These are phyloP conservation scores for Nephrocerus scutellatus DNA, from an alignment of 2,888 invertebrate species.

Conservation along the genomic window DNA sequence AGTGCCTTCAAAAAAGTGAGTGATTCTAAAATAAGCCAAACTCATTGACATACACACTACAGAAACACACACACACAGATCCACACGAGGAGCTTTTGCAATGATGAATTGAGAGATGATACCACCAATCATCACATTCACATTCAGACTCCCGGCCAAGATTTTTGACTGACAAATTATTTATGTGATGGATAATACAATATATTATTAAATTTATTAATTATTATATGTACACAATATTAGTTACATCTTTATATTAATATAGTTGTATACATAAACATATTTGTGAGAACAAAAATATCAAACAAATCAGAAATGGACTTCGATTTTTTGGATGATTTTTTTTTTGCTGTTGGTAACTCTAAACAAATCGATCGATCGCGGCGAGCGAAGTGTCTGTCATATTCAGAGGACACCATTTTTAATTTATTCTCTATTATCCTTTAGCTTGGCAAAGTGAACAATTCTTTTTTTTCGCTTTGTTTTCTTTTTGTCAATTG, in stretches of 20 bases:
- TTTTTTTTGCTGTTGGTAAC: no score
- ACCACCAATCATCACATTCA: no score
- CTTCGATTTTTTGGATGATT: conserved; percentile 44
- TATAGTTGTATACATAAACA: conserved; percentile 28
- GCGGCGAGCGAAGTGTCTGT: neutral
- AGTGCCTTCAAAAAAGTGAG: no score
- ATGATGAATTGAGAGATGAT: no score
- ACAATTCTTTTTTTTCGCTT: no score
- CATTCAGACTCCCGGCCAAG: conserved; percentile 42
- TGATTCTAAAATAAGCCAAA: no score
- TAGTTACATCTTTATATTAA: conserved; percentile 29
- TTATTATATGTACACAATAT: conserved; percentile 24
- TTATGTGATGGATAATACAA: conserved; percentile 27
- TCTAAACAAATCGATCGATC: no score
- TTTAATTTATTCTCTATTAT: conserved; percentile 2
- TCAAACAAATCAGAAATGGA: conserved; percentile 46
- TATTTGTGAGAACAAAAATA: conserved; percentile 47
- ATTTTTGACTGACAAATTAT: conserved; percentile 47
- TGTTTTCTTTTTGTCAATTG: no score
- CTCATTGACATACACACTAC: no score
- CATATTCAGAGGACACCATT: no score
- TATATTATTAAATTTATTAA: conserved; percentile 9
- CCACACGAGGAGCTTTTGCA: no score
- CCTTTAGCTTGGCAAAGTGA: conserved; percentile 1
- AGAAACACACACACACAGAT: no score